phyloP scores from a whole-genome alignment of 2,797 vertebrate genomes.

The Tenualosa thibaudeaui region DNA sequence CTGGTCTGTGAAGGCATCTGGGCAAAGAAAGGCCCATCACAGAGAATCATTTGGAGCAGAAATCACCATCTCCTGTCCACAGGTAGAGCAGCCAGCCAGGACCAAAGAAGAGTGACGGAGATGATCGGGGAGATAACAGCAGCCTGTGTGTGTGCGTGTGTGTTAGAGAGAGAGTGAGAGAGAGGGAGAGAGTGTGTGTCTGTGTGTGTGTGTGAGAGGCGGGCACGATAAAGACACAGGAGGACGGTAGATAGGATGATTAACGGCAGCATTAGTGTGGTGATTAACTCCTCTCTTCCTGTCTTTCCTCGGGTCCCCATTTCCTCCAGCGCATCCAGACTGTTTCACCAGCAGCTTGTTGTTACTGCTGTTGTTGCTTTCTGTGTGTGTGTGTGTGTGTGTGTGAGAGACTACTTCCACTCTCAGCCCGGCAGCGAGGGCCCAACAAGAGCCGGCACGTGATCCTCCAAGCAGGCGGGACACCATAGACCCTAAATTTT shows the following conservation, averaged over 20 bases:
- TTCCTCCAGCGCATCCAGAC: conserved; percentile 68
- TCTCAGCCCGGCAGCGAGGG: conserved; percentile 73
- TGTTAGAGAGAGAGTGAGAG: no score
- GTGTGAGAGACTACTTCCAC: conserved; percentile 67
- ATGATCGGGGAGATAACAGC: neutral
- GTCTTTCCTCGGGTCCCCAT: conserved; percentile 71
- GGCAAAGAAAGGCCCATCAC: conserved; percentile 29
- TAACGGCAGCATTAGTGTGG: conserved; percentile 78
- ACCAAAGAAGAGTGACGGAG: neutral
- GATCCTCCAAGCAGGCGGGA: conserved; percentile 40
- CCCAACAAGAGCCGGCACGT: conserved; percentile 54
- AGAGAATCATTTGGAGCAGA: conserved; percentile 23
- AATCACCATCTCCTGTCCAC: conserved; percentile 24
- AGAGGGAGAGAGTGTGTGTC: neutral
- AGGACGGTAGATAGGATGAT: conserved; percentile 77
- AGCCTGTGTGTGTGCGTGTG: neutral
- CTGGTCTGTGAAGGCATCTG: conserved; percentile 29
- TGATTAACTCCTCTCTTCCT: conserved; percentile 81
- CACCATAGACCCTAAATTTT: conserved; percentile 53
- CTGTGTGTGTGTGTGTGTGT: neutral
- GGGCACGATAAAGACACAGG: conserved; percentile 65
- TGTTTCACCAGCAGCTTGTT: neutral
- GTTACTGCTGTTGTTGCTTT: no score
- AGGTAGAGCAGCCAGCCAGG: conserved; percentile 29
- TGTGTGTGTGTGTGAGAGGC: conserved; percentile 1